Evolutionary conservation across 2,797 vertebrate genomes (phyloP), one percentile per base, ranked within the genome.

Genomic region (Channa striata): DNA sequence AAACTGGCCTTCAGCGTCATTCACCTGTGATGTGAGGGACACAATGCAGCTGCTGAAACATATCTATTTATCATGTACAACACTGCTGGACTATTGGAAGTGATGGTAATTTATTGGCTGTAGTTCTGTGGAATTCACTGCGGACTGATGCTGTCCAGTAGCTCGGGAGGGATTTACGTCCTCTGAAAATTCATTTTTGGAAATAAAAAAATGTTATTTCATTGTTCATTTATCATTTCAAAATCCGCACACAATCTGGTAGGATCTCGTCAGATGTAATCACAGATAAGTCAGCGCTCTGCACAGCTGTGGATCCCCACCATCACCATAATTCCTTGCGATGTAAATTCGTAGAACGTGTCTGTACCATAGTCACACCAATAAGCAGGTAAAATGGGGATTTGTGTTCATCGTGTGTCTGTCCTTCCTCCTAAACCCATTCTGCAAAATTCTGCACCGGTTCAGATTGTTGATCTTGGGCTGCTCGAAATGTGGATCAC

Each of bases 401-500:
- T 4, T 10, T 37, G 16, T 11, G 1, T 52, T 21, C 6, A 44
- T 9, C 43, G 12, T 11, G 47, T 34, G 21, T 11, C 16, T 51
- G 44, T 0, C 6, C n/a, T 23, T 63, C 60, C 2, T 63, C 39
- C 21, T 21, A 51, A 34, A 39, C 6, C 11, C 8, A 12, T 11
- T 36, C 2, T 39, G 33, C 20, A n/a, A 40, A 60, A 43, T 57
- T 68, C 37, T 72, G 25, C 30, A 1, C 4, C 23, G 57, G 57
- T 52, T 68, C 50, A 60, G 1, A 23, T 34, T 53, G 60, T 67
- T 70, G 46, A 61, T 68, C 17, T 67, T 51, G 42, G 9, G 64
- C 57, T 39, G 20, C 56, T 71, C 36, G 34, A 52, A 58, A 78
- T 77, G 56, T 78, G 68, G 50, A 77, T 80, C 63, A 43, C 62